Percentiles rank a stretch among this genome's conserved stretches.
These are phyloP conservation scores for Sebastes vulpes DNA, from an alignment of 2,797 vertebrate species.

Conservation along the genomic window DNA sequence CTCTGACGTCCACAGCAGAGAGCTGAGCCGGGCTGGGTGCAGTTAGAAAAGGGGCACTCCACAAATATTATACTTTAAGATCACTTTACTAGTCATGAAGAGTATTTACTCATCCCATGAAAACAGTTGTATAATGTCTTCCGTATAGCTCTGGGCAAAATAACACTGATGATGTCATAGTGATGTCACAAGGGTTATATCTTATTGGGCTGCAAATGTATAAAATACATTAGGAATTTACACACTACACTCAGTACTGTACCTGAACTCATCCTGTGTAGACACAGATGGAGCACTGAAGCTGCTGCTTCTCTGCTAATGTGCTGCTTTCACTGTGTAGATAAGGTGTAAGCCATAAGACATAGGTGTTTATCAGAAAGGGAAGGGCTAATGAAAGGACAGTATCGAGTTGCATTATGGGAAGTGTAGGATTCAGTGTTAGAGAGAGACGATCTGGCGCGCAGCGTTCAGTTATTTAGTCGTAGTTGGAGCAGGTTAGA, in stretches of 20 bases:
- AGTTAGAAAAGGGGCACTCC: background rate
- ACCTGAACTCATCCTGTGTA: background rate
- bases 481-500: too few relatives aligned
- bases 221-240: background rate
- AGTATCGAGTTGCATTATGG: background rate
- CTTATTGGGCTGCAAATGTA: background rate
- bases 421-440: background rate
- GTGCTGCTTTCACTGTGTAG: background rate
- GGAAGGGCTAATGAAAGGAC: background rate
- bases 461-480: too few relatives aligned
- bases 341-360: background rate
- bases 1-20: background rate
- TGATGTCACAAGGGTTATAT: background rate
- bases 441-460: too few relatives aligned
- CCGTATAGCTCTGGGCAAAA: background rate
- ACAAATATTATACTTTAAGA: background rate
- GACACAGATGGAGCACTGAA: background rate
- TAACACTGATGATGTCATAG: background rate
- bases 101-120: background rate
- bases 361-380: too few relatives aligned
- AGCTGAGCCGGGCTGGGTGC: background rate
- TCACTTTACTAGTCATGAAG: background rate
- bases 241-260: too few relatives aligned
- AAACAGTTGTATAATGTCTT: background rate
- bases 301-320: background rate